These are phyloP conservation scores for Xiphydria camelus DNA, from an alignment of 2,888 invertebrate species.

Conservation along the genomic window DNA sequence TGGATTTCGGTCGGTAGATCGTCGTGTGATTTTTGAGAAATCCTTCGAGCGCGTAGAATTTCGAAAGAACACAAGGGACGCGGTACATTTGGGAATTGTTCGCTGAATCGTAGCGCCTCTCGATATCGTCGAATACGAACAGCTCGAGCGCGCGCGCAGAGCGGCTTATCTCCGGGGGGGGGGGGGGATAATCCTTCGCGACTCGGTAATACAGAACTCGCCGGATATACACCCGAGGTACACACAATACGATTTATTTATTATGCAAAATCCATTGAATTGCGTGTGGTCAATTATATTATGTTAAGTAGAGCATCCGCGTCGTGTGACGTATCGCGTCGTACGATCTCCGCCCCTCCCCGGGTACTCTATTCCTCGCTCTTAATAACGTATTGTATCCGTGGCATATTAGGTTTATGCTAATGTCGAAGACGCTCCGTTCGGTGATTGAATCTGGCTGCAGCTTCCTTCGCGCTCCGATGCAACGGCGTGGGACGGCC, in stretches of 20 bases:
- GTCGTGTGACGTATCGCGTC: constrained; percentile 44
- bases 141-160: too few relatives aligned
- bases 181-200: constrained; percentile 25
- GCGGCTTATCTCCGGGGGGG: too few relatives aligned
- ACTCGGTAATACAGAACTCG: background rate
- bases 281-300: constrained; percentile 58
- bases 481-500: constrained; percentile 1
- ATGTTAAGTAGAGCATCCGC: constrained; percentile 54
- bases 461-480: constrained; percentile 1
- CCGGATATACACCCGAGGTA: constrained; percentile 7
- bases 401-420: constrained; percentile 56
- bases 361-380: constrained; percentile 19
- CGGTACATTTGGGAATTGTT: too few relatives aligned
- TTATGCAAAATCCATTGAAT: constrained; percentile 54
- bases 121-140: too few relatives aligned
- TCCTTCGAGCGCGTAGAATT: too few relatives aligned
- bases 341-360: constrained; percentile 31
- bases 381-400: constrained; percentile 56
- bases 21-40: too few relatives aligned
- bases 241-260: constrained; percentile 47
- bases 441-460: constrained; percentile 12
- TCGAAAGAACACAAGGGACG: too few relatives aligned
- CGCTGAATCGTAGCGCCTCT: too few relatives aligned
- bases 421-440: constrained; percentile 45
- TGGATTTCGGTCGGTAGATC: too few relatives aligned